Conservation (phyloP, 30 jellyfish, hydroid and myxozoan genomes). For the Aurelia aurita complex sp. Pacific region DNA sequence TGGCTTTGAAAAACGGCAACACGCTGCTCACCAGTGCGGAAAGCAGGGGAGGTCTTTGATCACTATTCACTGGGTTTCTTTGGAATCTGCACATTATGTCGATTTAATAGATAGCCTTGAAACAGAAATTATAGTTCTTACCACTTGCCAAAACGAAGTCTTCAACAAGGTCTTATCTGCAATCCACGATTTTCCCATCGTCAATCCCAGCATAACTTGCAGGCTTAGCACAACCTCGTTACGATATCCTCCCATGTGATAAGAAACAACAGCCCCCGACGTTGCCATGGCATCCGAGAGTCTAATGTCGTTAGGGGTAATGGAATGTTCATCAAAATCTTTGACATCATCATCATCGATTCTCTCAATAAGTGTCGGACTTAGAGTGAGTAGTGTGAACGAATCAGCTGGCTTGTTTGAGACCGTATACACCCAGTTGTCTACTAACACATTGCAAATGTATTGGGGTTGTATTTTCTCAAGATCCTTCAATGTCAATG, state of each 20-base stretch:
- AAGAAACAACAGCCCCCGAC: conserved; percentile 74
- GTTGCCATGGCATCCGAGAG: conserved; percentile 88
- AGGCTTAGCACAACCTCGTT: conserved; percentile 55
- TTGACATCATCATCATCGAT: conserved; percentile 62
- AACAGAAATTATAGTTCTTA: conserved; percentile 7
- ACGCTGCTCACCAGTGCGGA: no score
- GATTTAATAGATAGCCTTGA: background rate
- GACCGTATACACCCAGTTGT: conserved; percentile 57
- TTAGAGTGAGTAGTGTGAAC: conserved; percentile 52
- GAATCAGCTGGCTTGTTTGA: conserved; percentile 19
- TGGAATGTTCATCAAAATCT: conserved; percentile 50
- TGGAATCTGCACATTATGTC: no score
- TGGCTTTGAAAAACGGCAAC: no score
- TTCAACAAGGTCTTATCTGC: conserved; percentile 47
- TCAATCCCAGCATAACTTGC: conserved; percentile 73
- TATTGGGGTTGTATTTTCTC: conserved; percentile 39
- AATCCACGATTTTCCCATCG: conserved; percentile 79
- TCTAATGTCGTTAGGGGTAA: conserved; percentile 56
- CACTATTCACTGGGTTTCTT: no score
- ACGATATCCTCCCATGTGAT: conserved; percentile 63
- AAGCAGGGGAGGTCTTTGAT: no score
- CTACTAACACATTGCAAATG: conserved; percentile 68
- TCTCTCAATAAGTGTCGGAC: conserved; percentile 70
- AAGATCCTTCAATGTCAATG: conserved; percentile 60
- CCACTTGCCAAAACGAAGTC: conserved; percentile 21